Percentiles rank a stretch among this genome's conserved stretches.
These are phyloP conservation scores for Chaetops frenatus DNA, from an alignment of 2,113 vertebrate species.

Conservation along the genomic window DNA sequence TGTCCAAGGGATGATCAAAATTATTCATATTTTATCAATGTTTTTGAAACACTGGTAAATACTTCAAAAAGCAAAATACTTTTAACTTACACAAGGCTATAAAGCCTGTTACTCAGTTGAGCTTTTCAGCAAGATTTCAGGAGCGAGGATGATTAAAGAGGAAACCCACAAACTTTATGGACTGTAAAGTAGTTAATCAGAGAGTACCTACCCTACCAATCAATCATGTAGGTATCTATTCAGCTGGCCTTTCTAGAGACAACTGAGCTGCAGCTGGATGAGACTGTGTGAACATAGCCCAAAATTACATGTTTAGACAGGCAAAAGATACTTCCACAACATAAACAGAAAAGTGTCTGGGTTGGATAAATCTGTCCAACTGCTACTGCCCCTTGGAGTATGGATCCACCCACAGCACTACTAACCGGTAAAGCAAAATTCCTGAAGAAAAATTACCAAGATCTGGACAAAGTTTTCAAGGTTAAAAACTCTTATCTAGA, in stretches of 20 bases:
- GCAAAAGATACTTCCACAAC: background rate
- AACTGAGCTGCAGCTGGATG: background rate
- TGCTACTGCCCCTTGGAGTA: background rate
- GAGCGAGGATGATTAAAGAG: background rate
- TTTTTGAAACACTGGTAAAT: background rate
- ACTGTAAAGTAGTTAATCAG: background rate
- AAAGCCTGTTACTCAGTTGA: background rate
- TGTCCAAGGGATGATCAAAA: background rate
- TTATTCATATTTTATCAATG: background rate
- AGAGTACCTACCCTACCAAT: background rate
- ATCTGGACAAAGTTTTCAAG: background rate
- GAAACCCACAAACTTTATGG: background rate
- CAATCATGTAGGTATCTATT: rapidly evolving
- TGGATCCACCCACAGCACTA: background rate
- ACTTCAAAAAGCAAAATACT: background rate
- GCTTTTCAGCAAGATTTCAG: background rate
- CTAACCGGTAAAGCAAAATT: slow-evolving; percentile 2
- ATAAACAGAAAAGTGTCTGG: background rate
- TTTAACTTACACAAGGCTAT: background rate
- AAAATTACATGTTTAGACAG: background rate
- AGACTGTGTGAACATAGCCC: background rate
- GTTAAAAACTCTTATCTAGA: background rate
- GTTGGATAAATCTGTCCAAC: background rate
- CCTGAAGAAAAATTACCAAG: background rate
- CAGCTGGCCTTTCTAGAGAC: background rate